Percentiles rank a stretch among this genome's conserved stretches.
Conservation (phyloP, 2,113 vertebrate species). For the Ursus arctos region DNA sequence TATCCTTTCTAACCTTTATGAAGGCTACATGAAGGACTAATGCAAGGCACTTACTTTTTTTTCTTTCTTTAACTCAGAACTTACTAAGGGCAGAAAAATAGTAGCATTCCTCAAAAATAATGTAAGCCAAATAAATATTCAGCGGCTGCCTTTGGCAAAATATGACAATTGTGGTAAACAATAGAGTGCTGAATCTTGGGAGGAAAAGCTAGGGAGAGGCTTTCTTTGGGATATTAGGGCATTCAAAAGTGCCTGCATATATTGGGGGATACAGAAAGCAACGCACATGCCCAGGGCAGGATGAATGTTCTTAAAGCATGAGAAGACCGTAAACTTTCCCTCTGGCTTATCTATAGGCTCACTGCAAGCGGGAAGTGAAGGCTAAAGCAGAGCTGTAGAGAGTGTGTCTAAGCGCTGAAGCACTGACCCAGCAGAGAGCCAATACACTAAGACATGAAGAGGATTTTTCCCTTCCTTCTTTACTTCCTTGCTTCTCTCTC, state of each 20-base stretch:
- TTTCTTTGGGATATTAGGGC: not conserved
- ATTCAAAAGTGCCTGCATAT: not conserved
- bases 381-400: not conserved
- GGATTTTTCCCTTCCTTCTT: not conserved
- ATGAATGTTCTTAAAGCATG: not conserved
- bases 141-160: not conserved
- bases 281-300: not conserved
- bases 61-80: not conserved
- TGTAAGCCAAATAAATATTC: not conserved
- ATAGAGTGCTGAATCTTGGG: not conserved
- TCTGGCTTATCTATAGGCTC: not conserved
- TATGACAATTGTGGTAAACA: not conserved
- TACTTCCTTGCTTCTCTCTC: not conserved
- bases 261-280: not conserved
- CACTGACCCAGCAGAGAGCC: not conserved
- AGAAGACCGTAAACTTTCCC: not conserved
- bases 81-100: not conserved
- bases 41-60: not conserved
- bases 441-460: not conserved
- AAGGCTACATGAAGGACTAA: not conserved
- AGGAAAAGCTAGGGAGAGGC: not conserved
- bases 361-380: not conserved
- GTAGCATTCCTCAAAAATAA: not conserved
- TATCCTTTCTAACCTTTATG: not conserved
- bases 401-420: not conserved